Evolutionary conservation across 2,888 invertebrate genomes (phyloP), one percentile per base, ranked within the genome.

Genomic region (Drosophila sordidula): DNA sequence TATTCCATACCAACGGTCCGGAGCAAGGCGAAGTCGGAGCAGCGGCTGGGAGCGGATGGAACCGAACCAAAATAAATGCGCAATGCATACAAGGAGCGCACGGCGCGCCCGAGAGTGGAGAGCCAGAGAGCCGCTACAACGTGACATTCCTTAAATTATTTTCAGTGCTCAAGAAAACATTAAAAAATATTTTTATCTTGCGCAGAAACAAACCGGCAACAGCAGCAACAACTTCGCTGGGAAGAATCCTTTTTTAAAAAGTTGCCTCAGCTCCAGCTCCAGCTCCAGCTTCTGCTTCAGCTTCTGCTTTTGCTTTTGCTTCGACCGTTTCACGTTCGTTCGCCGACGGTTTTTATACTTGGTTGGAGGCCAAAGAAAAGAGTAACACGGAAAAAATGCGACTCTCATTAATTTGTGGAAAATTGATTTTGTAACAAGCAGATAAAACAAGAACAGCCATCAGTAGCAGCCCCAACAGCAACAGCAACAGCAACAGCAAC

Each of bases 131-230:
- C 61, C 46, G 70, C 75, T 74, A 67, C 87, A 85, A 89, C 89
- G 89, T 89, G 87, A 89, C 89, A 85, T 85, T 85, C 85, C 79
- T 89, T 63, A 84, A 89, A 85, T 85, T 84, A 84, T 87, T 85
- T 78, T 81, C 81, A 84, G 85, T 89, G 84, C 87, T 87, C 89
- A 85, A 84, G 85, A 89, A 86, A 85, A 87, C 87, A 85, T 85
- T 78, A 85, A 85, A 87, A 85, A 84, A 84, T 84, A 87, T 84
- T 84, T 84, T 83, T 80, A 77, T 84, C 87, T 88, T 83, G 78
- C 75, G 80, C 83, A 82, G 74, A 63, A 74, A 62, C 65, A 64
- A 9, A 16, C 9, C 26, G 34, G n/a, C 34, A 36, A 34, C 56
- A 14, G 14, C 59, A 56, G 22, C 56, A 70, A 57, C 68, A 67